A percentile compares a stretch with the other conserved stretches of the same genome.
These are phyloP conservation scores for Sisyra terminalis DNA, from an alignment of 2,888 invertebrate species.

Conservation along the genomic window DNA sequence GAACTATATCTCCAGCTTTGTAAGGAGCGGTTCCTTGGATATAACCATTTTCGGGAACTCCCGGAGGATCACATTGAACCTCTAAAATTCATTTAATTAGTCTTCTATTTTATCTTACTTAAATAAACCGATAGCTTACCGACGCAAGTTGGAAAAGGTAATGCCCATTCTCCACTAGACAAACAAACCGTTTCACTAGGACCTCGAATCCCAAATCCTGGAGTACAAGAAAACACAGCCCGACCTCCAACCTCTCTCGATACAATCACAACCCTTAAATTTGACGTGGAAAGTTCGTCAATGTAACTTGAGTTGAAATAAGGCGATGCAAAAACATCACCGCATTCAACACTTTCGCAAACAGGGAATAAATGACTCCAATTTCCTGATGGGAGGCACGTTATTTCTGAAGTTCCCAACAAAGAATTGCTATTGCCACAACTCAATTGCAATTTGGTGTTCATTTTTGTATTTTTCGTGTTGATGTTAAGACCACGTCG, in stretches of 20 bases:
- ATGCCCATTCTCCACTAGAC: slow-evolving; percentile 64
- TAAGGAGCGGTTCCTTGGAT: slow-evolving; percentile 62
- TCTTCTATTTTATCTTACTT: too few relatives aligned
- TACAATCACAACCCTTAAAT: slow-evolving; percentile 53
- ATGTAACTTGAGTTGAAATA: slow-evolving; percentile 4
- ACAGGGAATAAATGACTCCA: slow-evolving; percentile 72
- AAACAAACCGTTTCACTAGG: slow-evolving; percentile 59
- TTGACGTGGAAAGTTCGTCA: slow-evolving; percentile 25
- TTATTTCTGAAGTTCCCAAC: slow-evolving; percentile 55
- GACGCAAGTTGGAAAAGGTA: slow-evolving; percentile 57
- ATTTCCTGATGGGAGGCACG: slow-evolving; percentile 69
- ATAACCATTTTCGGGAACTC: slow-evolving; percentile 60
- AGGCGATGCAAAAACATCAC: slow-evolving; percentile 43
- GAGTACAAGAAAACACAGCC: slow-evolving; percentile 62
- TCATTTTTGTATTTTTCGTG: slow-evolving; percentile 54
- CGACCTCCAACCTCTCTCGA: slow-evolving; percentile 67
- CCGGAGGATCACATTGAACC: slow-evolving; percentile 62
- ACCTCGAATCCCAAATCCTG: slow-evolving; percentile 61
- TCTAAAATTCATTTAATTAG: slow-evolving; percentile 37
- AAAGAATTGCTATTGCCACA: slow-evolving; percentile 69
- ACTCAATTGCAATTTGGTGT: slow-evolving; percentile 53
- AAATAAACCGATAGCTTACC: slow-evolving; percentile 31
- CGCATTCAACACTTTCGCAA: slow-evolving; percentile 75
- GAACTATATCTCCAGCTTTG: slow-evolving; percentile 70
- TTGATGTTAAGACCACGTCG: slow-evolving; percentile 57